Conservation (phyloP, 2,888 invertebrate species). For the Steinernema carpocapsae region DNA sequence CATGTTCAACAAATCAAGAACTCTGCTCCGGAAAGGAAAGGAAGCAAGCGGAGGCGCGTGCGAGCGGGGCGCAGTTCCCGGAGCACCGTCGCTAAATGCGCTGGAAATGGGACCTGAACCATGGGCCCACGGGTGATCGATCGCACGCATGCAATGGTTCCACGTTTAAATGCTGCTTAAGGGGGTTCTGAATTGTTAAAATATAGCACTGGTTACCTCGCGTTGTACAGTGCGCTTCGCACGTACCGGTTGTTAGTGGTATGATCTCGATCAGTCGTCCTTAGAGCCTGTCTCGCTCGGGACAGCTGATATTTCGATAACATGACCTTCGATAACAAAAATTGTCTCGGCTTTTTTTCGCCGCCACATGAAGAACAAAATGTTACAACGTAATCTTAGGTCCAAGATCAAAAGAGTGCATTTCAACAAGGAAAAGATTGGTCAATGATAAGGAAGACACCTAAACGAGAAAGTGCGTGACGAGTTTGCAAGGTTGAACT, state of each 20-base stretch:
- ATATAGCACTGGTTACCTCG: background rate
- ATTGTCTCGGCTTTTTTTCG: background rate
- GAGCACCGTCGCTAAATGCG: background rate
- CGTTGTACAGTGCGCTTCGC: constrained; percentile 16
- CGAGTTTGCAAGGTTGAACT: background rate
- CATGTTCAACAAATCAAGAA: constrained; percentile 10
- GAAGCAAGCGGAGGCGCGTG: background rate
- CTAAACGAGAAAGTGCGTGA: background rate
- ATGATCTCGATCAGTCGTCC: background rate
- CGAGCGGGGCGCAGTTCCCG: too few species aligned
- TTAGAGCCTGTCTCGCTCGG: background rate
- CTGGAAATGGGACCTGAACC: background rate
- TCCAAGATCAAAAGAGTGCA: constrained; percentile 24
- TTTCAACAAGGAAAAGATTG: constrained; percentile 21
- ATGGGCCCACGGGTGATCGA: background rate
- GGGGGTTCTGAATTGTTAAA: background rate
- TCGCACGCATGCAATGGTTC: constrained; percentile 22
- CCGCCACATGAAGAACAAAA: background rate
- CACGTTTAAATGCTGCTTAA: background rate
- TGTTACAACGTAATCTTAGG: constrained; percentile 3
- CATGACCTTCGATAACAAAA: constrained; percentile 22
- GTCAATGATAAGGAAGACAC: background rate
- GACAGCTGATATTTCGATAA: constrained; percentile 20
- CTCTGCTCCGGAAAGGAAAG: background rate
- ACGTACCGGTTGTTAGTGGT: constrained; percentile 32